Evolutionary conservation across 2,888 invertebrate species (phyloP), one percentile per base, ranked within the genome.

Genomic region (Serripes groenlandicus): DNA sequence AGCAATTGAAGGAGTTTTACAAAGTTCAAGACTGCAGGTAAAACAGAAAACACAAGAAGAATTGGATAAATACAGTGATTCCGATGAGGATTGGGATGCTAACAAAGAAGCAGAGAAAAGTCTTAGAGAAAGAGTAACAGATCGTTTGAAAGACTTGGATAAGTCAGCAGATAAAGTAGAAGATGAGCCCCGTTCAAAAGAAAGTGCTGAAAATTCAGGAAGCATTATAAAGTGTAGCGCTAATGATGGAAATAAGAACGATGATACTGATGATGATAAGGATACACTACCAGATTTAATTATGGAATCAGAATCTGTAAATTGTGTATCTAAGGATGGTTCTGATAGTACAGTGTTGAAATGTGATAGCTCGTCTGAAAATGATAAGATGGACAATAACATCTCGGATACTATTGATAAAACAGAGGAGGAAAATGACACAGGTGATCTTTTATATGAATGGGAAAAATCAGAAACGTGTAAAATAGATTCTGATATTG

Each of bases 1-100:
- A 68, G 81, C 89, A 18, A 82, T 92, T 28, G 88, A 90, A 73
- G 84, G 86, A 74, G 75, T 89, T 3, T 73, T 90, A n/a, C 78
- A 82, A 56, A 90, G 79, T 56, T 76, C 84, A 11, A 82, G 85
- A 78, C 37, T 83, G 15, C 76, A 81, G 34, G 34, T 78, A 3
- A 62, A 70, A 28, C 11, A 74, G n/a, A 76, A 77, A 42, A 68
- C 83, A 32, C 80, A 75, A 56, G 78, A 78, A 35, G 81, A 78
- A 23, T 23, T 71, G 0, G 83, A 81, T 58, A 75, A 84, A 54
- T 72, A 77, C 34, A 81, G 79, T 78, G 75, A 78, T 56, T 75
- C 79, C 28, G 78, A 83, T 71, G 75, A 76, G 42, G 81, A 81
- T 26, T 83, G 83, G 80, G 72, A 80, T 56, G 80, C 82, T 28